These are phyloP conservation scores for Propithecus coquereli DNA, from an alignment of 2,113 vertebrate genomes.

Conservation along the genomic window DNA sequence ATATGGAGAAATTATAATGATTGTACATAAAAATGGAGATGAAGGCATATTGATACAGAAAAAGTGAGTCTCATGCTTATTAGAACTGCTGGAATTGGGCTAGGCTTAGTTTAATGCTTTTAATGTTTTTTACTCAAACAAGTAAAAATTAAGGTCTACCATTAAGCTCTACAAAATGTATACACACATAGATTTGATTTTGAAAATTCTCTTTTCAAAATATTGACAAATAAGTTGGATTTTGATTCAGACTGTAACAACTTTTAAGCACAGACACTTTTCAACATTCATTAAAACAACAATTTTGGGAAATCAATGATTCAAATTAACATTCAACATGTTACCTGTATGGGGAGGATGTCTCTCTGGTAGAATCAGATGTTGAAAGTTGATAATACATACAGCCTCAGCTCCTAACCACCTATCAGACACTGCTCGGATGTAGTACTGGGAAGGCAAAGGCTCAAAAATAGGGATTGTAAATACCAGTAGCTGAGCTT, in stretches of 20 bases:
- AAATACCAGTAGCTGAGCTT: constrained; percentile 93
- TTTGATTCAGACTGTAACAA: constrained; percentile 15
- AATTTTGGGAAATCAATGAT: background rate
- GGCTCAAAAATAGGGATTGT: constrained; percentile 99
- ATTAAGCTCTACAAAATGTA: background rate
- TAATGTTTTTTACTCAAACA: background rate
- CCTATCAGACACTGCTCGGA: constrained; percentile 95
- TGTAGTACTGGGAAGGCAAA: constrained; percentile 97
- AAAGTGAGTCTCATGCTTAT: background rate
- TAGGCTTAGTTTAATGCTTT: background rate
- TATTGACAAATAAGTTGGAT: background rate
- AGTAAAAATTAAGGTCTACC: background rate
- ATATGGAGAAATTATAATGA: background rate
- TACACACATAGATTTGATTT: background rate
- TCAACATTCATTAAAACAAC: background rate
- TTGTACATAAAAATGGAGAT: background rate
- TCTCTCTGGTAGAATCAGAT: constrained; percentile 96
- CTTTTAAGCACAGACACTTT: background rate
- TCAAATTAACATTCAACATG: background rate
- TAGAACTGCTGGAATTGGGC: background rate
- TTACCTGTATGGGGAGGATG: constrained; percentile 98
- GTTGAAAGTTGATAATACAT: constrained; percentile 98
- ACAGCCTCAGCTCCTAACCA: constrained; percentile 97
- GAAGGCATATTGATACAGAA: background rate
- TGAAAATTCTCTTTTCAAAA: background rate